Evolutionary conservation across 2,113 vertebrate genomes (phyloP), one percentile per base, ranked within the genome.

Genomic region (Serinus canaria): DNA sequence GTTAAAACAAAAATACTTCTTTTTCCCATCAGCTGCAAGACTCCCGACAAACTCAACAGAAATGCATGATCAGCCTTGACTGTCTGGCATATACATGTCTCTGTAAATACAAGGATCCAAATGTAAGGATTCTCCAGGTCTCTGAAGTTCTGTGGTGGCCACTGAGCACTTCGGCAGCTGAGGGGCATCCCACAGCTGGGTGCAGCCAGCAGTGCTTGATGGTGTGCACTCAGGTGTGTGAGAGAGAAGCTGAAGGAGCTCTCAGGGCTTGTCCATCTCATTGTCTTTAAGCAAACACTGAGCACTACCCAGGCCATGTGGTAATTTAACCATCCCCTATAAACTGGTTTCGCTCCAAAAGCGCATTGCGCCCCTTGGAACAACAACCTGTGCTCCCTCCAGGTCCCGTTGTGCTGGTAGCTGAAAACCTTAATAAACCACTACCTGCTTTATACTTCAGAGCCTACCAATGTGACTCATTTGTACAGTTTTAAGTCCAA

Each of bases 371-470:
- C 53, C 35, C 23, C 8, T 67, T 95, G 89, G 37, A 37, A 37
- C 37, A 83, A 75, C 67, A 95, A 84, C 82, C 2, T 18, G 30
- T 33, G 39, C 35, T 46, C 92, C 89, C 80, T 94, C 78, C 83
- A 55, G 62, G 87, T 77, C 90, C 87, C 47, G 79, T 60, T 92
- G 56, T 86, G 87, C 80, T 46, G 53, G 55, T 87, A 60, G 87
- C 44, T 76, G 80, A 84, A 90, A 96, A 58, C 75, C 95, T 97
- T 89, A 91, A 94, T 91, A 97, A 96, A 93, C 80, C 58, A 91
- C 70, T 90, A 96, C 94, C 87, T 90, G 87, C 83, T 87, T 84
- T 75, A 39, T 91, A 89, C 95, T 96, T 96, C 59, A 95, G 52
- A 87, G 50, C 58, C 83, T 87, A 83, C 39, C 92, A 94, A 93